phyloP scores from a whole-genome alignment of 1,140 invertebrate species.

The Elymnias hypermnestra region DNA sequence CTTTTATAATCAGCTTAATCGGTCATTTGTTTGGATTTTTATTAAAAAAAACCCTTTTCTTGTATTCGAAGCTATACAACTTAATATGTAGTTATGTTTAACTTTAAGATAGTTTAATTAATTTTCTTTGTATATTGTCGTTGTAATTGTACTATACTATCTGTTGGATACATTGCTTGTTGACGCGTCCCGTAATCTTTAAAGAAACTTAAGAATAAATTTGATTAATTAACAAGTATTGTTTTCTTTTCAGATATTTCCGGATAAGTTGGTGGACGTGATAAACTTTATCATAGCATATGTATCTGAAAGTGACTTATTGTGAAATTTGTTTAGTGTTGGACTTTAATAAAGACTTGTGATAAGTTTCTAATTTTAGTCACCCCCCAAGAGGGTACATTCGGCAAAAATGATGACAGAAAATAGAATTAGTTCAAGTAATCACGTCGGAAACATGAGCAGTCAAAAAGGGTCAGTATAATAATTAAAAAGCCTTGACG shows the following conservation, averaged over 20 bases:
- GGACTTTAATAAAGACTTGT: slow-evolving; percentile 63
- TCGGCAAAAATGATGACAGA: slow-evolving; percentile 78
- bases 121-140: no score
- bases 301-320: slow-evolving; percentile 68
- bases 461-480: slow-evolving; percentile 74
- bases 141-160: not conserved
- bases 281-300: slow-evolving; percentile 66
- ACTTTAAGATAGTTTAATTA: no score
- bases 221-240: slow-evolving; percentile 6
- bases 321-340: slow-evolving; percentile 71
- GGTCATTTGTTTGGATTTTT: slow-evolving; percentile 13
- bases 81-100: no score
- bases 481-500: no score
- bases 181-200: slow-evolving; percentile 63
- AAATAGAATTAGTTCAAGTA: slow-evolving; percentile 77
- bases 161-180: slow-evolving; percentile 45
- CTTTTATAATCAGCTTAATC: slow-evolving; percentile 49
- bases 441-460: slow-evolving; percentile 76
- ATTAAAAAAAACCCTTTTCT: no score
- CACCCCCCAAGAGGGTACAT: slow-evolving; percentile 60
- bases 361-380: slow-evolving; percentile 72
- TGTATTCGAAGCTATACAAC: no score
- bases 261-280: slow-evolving; percentile 64
- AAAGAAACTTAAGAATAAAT: no score
- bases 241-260: slow-evolving; percentile 58